phyloP scores from a whole-genome alignment of 2,797 vertebrate genomes.

The Hephaestus fuliginosus region DNA sequence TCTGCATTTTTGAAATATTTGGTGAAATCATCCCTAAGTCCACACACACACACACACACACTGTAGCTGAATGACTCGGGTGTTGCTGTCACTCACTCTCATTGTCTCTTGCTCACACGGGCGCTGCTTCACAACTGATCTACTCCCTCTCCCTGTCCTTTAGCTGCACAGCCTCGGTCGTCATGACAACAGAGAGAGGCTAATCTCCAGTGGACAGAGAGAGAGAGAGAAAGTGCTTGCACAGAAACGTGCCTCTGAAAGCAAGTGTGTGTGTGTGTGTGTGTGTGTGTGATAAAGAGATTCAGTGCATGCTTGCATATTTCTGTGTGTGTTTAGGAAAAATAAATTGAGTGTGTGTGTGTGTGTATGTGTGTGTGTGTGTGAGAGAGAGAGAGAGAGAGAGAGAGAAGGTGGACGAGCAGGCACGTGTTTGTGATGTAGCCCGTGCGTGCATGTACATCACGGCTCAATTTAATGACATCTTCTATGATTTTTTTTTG shows the following conservation, averaged over 20 bases:
- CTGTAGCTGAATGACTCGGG: constrained; percentile 8
- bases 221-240: constrained; percentile 41
- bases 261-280: constrained; percentile 2
- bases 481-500: not conserved
- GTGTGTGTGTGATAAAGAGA: constrained; percentile 38
- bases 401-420: not conserved
- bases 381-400: not conserved
- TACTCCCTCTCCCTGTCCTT: constrained; percentile 59
- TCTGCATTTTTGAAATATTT: not conserved
- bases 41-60: not conserved
- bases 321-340: not conserved
- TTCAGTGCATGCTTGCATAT: constrained; percentile 37
- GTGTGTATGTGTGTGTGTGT: constrained; percentile 14
- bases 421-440: constrained; percentile 2
- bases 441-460: not conserved
- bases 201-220: constrained; percentile 75
- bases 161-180: constrained; percentile 67
- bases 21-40: constrained; percentile 4
- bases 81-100: constrained; percentile 10
- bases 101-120: constrained; percentile 8
- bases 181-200: constrained; percentile 81
- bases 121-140: constrained; percentile 18
- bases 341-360: not conserved
- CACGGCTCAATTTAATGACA: not conserved
- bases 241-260: constrained; percentile 51